phyloP scores from a whole-genome alignment of 1,140 invertebrate genomes.

The Tetramorium alpestre region DNA sequence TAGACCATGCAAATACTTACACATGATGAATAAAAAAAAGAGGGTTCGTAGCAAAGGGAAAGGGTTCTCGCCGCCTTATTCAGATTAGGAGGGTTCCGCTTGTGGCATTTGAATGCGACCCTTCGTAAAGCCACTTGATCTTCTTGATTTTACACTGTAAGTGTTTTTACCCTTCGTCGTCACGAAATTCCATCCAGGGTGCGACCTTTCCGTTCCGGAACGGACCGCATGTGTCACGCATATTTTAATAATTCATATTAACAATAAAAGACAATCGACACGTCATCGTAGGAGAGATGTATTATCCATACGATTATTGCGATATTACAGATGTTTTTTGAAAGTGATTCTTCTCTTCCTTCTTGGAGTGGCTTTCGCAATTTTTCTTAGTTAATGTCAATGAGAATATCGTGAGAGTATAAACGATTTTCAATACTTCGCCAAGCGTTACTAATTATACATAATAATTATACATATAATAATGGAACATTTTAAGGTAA shows the following conservation, averaged over 20 bases:
- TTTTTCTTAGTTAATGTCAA: slow-evolving; percentile 5
- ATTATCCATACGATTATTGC: background rate
- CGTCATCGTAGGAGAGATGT: background rate
- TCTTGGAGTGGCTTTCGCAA: slow-evolving; percentile 4
- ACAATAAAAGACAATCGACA: background rate
- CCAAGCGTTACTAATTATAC: background rate
- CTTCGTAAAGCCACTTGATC: slow-evolving; percentile 74
- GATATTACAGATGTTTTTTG: slow-evolving; percentile 3
- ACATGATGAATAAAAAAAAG: slow-evolving; percentile 82
- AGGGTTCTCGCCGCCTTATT: slow-evolving; percentile 78
- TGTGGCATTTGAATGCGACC: slow-evolving; percentile 73
- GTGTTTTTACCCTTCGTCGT: slow-evolving; percentile 68
- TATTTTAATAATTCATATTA: slow-evolving; percentile 41
- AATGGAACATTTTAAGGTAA: background rate
- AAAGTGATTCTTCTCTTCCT: slow-evolving; percentile 11
- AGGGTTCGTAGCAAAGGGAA: slow-evolving; percentile 66
- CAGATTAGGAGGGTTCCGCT: slow-evolving; percentile 80
- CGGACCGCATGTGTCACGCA: background rate
- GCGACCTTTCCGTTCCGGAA: slow-evolving; percentile 24
- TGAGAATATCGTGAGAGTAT: background rate
- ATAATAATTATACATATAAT: background rate
- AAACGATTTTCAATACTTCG: background rate
- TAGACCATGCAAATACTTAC: slow-evolving; percentile 80
- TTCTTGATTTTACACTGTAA: slow-evolving; percentile 74
- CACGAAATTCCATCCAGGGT: slow-evolving; percentile 13